These are phyloP conservation scores for Drosophila elegans DNA, from an alignment of 1,140 invertebrate species.

Conservation along the genomic window DNA sequence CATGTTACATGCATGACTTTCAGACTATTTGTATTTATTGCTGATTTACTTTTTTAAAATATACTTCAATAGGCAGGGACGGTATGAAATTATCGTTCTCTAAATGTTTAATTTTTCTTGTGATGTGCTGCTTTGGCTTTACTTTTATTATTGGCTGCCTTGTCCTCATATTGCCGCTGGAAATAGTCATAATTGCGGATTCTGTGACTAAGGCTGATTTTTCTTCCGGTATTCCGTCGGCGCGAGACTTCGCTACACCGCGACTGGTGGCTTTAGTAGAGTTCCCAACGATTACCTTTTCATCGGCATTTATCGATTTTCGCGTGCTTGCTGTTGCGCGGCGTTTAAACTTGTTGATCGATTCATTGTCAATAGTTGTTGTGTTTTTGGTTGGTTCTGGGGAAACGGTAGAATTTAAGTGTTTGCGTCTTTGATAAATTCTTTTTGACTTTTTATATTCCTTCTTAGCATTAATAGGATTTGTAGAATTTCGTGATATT, in stretches of 20 bases:
- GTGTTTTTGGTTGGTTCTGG: conserved; percentile 14
- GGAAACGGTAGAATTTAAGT: conserved; percentile 15
- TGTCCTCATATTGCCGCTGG: conserved; percentile 31
- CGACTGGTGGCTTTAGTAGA: conserved; percentile 13
- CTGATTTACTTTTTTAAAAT: conserved; percentile 57
- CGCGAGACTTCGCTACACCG: conserved; percentile 11
- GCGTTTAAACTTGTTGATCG: conserved; percentile 26
- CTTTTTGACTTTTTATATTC: conserved; percentile 42
- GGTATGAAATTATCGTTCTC: conserved; percentile 49
- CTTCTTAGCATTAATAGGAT: neutral
- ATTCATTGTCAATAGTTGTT: neutral
- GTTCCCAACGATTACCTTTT: conserved; percentile 8
- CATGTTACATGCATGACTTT: neutral
- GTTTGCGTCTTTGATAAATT: conserved; percentile 36
- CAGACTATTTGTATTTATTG: conserved; percentile 20
- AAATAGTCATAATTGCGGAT: conserved; percentile 58
- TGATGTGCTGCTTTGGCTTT: conserved; percentile 28
- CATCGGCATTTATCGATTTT: conserved; percentile 6
- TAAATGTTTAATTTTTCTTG: conserved; percentile 27
- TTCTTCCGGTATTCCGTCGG: conserved; percentile 28
- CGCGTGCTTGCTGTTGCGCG: conserved; percentile 7
- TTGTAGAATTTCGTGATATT: conserved; percentile 18
- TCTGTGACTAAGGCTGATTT: conserved; percentile 38
- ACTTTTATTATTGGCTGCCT: conserved; percentile 30
- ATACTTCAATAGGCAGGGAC: conserved; percentile 48